Evolutionary conservation across 2,888 invertebrate species (phyloP).

Genomic region (Sarcophaga caerulescens): DNA sequence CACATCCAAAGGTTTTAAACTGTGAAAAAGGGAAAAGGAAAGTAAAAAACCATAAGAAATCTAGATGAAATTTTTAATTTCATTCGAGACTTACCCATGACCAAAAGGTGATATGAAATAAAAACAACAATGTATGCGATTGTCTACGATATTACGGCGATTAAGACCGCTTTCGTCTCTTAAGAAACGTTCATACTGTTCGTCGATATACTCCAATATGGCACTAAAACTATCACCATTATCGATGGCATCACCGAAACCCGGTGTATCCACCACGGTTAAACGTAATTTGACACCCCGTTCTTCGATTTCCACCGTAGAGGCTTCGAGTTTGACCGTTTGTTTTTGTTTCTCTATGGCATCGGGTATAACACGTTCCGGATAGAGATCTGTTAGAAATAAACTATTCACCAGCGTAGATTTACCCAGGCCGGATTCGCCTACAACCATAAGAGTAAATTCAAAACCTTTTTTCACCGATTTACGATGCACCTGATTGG

Average conservation of each 20-base stretch:
- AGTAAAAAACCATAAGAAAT: not conserved
- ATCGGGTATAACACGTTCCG: conserved; percentile 93
- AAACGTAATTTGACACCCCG: conserved; percentile 95
- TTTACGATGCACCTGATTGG: conserved; percentile 98
- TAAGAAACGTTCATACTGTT: conserved; percentile 96
- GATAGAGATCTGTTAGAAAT: conserved; percentile 96
- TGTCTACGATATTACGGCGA: conserved; percentile 97
- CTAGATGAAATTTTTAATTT: not conserved
- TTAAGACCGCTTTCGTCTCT: conserved; percentile 97
- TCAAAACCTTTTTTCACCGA: conserved; percentile 99
- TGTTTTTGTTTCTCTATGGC: conserved; percentile 95
- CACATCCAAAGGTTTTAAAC: conserved; percentile 95
- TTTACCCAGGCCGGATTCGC: conserved; percentile 95
- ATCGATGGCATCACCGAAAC: conserved; percentile 97
- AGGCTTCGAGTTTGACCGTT: conserved; percentile 96
- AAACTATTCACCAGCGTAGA: conserved; percentile 97
- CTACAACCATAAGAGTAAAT: conserved; percentile 98
- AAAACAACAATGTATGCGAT: conserved; percentile 98
- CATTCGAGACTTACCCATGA: conserved; percentile 87
- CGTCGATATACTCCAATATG: conserved; percentile 98
- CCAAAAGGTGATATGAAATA: conserved; percentile 99
- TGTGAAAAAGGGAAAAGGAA: conserved; percentile 75
- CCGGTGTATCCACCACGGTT: conserved; percentile 97
- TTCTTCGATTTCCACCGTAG: conserved; percentile 98
- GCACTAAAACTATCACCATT: conserved; percentile 95